Conservation (phyloP, 2,797 vertebrate species). For the Clamator glandarius region DNA sequence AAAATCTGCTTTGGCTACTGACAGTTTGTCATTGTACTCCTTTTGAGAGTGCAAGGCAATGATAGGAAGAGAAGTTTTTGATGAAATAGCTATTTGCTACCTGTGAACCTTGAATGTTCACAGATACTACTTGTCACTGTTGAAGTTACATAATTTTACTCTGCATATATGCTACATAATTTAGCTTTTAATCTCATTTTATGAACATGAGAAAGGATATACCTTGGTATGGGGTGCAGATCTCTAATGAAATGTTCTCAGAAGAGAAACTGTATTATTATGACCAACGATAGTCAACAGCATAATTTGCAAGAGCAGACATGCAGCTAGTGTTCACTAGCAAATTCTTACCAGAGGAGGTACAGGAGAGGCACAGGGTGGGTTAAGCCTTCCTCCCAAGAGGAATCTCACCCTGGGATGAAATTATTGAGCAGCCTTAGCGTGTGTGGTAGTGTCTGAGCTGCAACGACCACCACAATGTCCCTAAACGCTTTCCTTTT, state of each 20-base stretch:
- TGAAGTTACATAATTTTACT: neutral
- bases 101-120: neutral
- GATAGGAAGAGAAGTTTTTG: neutral
- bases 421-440: neutral
- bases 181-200: neutral
- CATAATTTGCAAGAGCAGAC: neutral
- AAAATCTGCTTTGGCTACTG: neutral
- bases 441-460: fast-evolving
- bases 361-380: neutral
- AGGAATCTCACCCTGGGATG: too few species aligned
- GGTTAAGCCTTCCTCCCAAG: neutral
- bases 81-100: neutral
- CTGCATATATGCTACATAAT: neutral
- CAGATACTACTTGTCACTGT: neutral
- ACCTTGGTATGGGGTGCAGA: neutral
- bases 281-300: neutral
- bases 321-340: neutral
- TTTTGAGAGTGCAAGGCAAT: neutral
- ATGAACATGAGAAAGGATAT: neutral
- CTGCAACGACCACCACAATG: neutral
- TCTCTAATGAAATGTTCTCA: neutral
- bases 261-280: neutral
- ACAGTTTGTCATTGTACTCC: neutral
- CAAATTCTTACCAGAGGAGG: neutral
- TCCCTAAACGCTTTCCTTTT: neutral